A percentile compares a stretch with the other conserved stretches of the same genome.
These are phyloP conservation scores for Dascillus cervinus DNA, from an alignment of 2,888 invertebrate genomes.

Conservation along the genomic window DNA sequence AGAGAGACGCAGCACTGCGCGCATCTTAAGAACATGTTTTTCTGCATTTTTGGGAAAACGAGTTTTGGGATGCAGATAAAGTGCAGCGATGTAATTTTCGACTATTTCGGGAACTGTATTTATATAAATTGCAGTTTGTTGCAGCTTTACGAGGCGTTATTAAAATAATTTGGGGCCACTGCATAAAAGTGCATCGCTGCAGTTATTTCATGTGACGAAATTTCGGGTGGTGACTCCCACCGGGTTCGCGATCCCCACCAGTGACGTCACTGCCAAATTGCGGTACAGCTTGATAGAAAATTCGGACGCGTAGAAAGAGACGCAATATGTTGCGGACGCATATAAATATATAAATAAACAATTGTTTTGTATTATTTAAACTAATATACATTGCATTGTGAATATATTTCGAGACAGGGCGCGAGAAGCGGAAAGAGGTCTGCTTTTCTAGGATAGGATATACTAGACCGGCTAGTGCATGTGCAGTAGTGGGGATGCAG, in stretches of 20 bases:
- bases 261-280: slow-evolving; percentile 18
- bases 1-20: too few species aligned
- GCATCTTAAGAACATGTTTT: too few species aligned
- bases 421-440: slow-evolving; percentile 20
- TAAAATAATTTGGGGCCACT: too few species aligned
- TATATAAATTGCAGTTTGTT: too few species aligned
- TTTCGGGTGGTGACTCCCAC: too few species aligned
- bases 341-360: slow-evolving; percentile 36
- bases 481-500: slow-evolving; percentile 12
- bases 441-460: slow-evolving; percentile 29
- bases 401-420: slow-evolving; percentile 41
- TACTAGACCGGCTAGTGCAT: slow-evolving; percentile 6
- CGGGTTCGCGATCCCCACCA: slow-evolving; percentile 13
- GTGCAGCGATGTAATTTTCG: too few species aligned
- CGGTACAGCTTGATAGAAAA: slow-evolving; percentile 11
- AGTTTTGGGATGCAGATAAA: too few species aligned
- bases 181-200: too few species aligned
- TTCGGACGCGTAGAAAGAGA: slow-evolving; percentile 13
- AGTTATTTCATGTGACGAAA: too few species aligned
- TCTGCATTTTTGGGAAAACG: too few species aligned
- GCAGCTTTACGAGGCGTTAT: too few species aligned
- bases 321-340: slow-evolving; percentile 15
- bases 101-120: too few species aligned
- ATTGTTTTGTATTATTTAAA: slow-evolving; percentile 41
- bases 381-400: slow-evolving; percentile 43